These are phyloP conservation scores for Boulengerochromis microlepis DNA, from an alignment of 2,113 vertebrate genomes.

Conservation along the genomic window DNA sequence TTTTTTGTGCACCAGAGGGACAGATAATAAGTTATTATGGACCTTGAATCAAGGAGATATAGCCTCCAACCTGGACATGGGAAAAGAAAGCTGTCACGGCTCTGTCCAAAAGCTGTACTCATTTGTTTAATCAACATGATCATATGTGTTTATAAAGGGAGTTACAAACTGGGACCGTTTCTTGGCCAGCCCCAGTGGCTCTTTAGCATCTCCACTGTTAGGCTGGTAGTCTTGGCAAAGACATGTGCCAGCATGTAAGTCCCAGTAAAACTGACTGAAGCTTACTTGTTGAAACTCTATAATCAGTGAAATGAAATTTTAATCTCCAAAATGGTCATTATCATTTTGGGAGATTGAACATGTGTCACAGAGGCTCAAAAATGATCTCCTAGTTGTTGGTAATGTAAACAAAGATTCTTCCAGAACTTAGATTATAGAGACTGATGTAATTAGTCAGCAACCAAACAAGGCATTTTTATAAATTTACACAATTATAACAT, in stretches of 20 bases:
- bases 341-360: background rate
- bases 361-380: background rate
- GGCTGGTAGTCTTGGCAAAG: background rate
- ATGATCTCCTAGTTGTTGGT: background rate
- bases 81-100: background rate
- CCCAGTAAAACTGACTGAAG: background rate
- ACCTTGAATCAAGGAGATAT: background rate
- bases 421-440: background rate
- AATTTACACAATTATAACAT: background rate
- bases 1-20: background rate
- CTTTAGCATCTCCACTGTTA: background rate
- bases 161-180: background rate
- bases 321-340: background rate
- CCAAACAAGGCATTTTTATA: background rate
- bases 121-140: background rate
- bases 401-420: background rate
- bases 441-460: background rate
- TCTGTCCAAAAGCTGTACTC: background rate
- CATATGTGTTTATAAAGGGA: background rate
- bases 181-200: background rate
- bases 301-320: background rate
- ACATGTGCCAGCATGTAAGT: background rate
- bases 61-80: background rate
- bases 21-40: background rate
- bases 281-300: background rate